Base-by-base conservation (phyloP, 2,113 vertebrate genomes). In the Microcebus jonahi region DNA sequence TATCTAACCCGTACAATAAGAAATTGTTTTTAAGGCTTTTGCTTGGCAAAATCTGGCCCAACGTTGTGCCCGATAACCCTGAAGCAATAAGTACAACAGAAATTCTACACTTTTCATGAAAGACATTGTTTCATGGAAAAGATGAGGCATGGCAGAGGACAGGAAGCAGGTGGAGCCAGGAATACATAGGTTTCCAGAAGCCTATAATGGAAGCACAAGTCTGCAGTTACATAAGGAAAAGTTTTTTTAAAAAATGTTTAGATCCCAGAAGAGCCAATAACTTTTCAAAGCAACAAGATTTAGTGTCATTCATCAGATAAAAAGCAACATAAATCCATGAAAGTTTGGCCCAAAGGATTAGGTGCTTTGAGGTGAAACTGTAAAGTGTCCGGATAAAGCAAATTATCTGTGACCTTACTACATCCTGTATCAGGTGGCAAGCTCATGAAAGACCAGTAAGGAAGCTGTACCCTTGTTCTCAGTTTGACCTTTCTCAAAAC, bases 201-300 rank as follows among this genome's bases (percentile, higher is more conserved):
- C 21, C 20, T n/a, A 13, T 21, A 85, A 63, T 95, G 36, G 17
- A 88, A 80, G 70, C 1, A 31, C 11, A 45, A 29, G 21, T n/a
- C 36, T 75, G 3, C 23, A 79, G 77, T 70, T 76, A 36, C 4
- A 73, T 23, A 85, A 81, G 88, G 42, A 86, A 53, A 63, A 70
- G 12, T 15, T 29, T 76, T n/a, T n/a, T 75, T 0, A 27, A 76
- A 29, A 18, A 5, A 71, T 42, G 55, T 63, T 63, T 48, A 50
- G 65, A 92, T 59, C 15, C 73, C 63, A 84, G 61, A 90, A 48
- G 53, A 90, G 50, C 45, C 77, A 88, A 50, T 79, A 91, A 61
- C 25, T 93, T 89, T 97, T 96, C 65, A 82, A 73, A 95, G n/a
- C 61, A 71, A 50, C 85, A 92, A 53, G 23, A 94, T 27, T 92